Base-by-base conservation (phyloP, 2,797 vertebrate species). In the Lerista edwardsae region DNA sequence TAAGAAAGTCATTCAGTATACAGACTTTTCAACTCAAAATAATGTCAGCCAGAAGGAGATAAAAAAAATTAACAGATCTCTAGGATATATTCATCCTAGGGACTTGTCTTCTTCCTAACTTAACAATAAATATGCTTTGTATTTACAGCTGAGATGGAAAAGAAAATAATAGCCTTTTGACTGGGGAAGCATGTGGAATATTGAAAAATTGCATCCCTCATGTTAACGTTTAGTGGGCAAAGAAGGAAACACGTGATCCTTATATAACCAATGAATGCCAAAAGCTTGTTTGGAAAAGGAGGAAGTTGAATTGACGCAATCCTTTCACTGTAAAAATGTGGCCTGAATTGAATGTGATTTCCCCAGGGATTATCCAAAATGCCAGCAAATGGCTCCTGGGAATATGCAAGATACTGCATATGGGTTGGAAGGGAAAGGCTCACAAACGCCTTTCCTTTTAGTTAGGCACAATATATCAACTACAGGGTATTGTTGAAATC, bases 291-390 rank as follows among this genome's bases (percentile, higher is more conserved):
- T n/a, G n/a, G 67, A 71, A 84, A 84, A 68, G 0, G 61, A 75
- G 84, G 64, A 47, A 79, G 27, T 0, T 6, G 51, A 75, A 72
- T 2, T 31, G 7, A 84, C 62, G 15, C 6, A 7, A 19, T 8
- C 71, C 78, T 75, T 89, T 68, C 19, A 19, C 74, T 31, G 68
- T 80, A 86, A 75, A 88, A 83, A 86, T 2, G 51, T 90, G 68
- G 29, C 59, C 73, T 90, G 72, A 90, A 76, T 90, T 86, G 77
- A 84, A 81, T 62, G 51, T 39, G 51, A 82, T 80, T 91, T 90
- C 78, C 78, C 36, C 79, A 27, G 59, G 19, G 8, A 84, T 75
- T 90, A 84, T 84, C 34, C 83, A 88, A 93, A 83, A 85, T 59
- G 23, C 17, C 61, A 85, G 31, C 69, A 75, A 61, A 65, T 64